Base-by-base conservation (phyloP, 2,797 vertebrate species). In the Falco naumanni region DNA sequence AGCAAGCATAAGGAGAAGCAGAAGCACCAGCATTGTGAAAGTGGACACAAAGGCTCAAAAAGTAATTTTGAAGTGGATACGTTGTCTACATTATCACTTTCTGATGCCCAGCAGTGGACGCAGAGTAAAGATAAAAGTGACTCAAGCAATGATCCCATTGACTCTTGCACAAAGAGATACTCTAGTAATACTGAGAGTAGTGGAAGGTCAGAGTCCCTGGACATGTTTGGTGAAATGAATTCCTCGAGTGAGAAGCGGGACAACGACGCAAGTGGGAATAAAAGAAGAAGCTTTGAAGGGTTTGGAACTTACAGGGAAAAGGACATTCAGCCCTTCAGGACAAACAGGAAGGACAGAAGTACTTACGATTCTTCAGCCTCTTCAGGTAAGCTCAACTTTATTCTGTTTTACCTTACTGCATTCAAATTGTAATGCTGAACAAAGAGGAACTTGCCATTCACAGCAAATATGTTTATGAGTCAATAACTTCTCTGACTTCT, bases 1-100 rank as follows among this genome's bases (percentile, higher is more conserved):
- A 98, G 60, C 92, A 99, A 99, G 97, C 98, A 98, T 96, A 99
- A 99, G 96, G 99, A 99, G 93, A 99, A 99, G 96, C 99, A 99
- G 97, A 99, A 99, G 95, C 98, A 98, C 97, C 98, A 98, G 98
- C 98, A 98, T 91, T 95, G 98, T 63, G 98, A 98, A 97, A 93
- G 87, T 2, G 63, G 98, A 59, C 98, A 98, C 96, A 98, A 98
- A 97, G 96, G 97, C 54, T 98, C 98, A 22, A 98, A 98, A 97
- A 99, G 81, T 96, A 98, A 82, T 95, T 99, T 99, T 93, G 99
- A 99, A 97, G 98, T 98, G 87, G 99, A 99, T 97, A 99, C 98
- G 3, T 98, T 99, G 93, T 99, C 99, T n/a, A 98, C 98, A 2
- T 97, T 99, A 94, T 98, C 99, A 24, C 98, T 99, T 91, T 98